These are phyloP conservation scores for Sceliomorpha sp. DNA, from an alignment of 2,888 invertebrate genomes.

Conservation along the genomic window DNA sequence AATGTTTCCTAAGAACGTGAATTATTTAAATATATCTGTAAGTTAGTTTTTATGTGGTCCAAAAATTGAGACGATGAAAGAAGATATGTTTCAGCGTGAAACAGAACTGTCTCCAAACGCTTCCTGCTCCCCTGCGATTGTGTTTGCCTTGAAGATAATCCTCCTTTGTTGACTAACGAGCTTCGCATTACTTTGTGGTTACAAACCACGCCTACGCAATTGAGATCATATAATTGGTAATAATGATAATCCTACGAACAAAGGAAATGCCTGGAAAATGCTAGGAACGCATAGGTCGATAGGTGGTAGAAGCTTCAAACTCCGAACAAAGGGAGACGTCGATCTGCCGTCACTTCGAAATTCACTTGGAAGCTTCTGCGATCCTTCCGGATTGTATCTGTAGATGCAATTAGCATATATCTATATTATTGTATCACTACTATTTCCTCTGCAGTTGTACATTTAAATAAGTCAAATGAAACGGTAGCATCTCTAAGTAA, in stretches of 20 bases:
- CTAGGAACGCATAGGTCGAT: slow-evolving; percentile 72
- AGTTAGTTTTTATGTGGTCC: too few relatives aligned
- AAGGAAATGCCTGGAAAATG: slow-evolving; percentile 76
- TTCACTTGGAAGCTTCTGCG: too few relatives aligned
- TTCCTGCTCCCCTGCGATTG: slow-evolving; percentile 66
- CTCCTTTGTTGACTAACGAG: slow-evolving; percentile 64
- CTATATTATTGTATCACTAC: too few relatives aligned
- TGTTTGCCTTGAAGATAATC: slow-evolving; percentile 67
- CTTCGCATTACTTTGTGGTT: slow-evolving; percentile 50
- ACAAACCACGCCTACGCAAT: slow-evolving; percentile 41
- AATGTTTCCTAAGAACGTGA: too few relatives aligned
- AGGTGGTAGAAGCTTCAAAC: slow-evolving; percentile 65
- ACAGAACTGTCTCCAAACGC: slow-evolving; percentile 38
- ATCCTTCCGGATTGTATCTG: too few relatives aligned
- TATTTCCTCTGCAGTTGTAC: too few relatives aligned
- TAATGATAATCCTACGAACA: slow-evolving; percentile 76
- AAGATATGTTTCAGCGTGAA: slow-evolving; percentile 17
- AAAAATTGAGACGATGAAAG: too few relatives aligned
- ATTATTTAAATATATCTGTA: too few relatives aligned
- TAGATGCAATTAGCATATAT: too few relatives aligned
- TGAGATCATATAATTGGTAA: slow-evolving; percentile 65
- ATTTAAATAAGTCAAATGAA: too few relatives aligned
- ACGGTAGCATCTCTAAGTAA: too few relatives aligned
- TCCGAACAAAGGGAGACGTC: slow-evolving; percentile 45
- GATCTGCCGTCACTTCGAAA: slow-evolving; percentile 24